Percentiles rank a stretch among this genome's conserved stretches.
These are phyloP conservation scores for Apeira syringaria DNA, from an alignment of 2,888 invertebrate species.

Conservation along the genomic window DNA sequence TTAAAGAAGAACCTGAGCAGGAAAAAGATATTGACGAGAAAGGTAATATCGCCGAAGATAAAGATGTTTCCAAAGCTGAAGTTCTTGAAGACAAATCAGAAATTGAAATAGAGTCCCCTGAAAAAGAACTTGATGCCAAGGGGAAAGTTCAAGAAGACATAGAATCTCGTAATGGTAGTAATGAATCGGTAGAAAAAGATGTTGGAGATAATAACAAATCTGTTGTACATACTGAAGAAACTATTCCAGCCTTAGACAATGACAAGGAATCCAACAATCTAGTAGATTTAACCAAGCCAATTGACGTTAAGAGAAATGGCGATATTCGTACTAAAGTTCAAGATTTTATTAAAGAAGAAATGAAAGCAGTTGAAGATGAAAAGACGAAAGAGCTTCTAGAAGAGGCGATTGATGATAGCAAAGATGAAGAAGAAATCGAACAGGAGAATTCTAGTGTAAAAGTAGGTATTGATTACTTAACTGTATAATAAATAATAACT, in stretches of 20 bases:
- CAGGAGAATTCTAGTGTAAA: conserved; percentile 67
- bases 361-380: conserved; percentile 40
- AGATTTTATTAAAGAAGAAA: conserved; percentile 56
- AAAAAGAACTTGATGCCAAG: conserved; percentile 16
- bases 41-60: conserved; percentile 1
- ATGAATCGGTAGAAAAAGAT: conserved; percentile 16
- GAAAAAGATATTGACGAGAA: conserved; percentile 4
- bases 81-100: conserved; percentile 1
- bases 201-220: conserved; percentile 20
- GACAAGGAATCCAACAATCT: conserved; percentile 34
- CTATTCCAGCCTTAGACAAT: conserved; percentile 10
- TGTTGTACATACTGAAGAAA: conserved; percentile 26
- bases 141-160: neutral
- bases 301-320: conserved; percentile 42
- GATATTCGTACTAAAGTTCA: conserved; percentile 48
- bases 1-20: conserved; percentile 15
- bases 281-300: conserved; percentile 41
- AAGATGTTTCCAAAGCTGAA: conserved; percentile 2
- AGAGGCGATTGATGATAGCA: conserved; percentile 57
- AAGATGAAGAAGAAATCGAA: conserved; percentile 50
- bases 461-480: too few species aligned
- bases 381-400: conserved; percentile 64
- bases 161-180: conserved; percentile 18
- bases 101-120: neutral
- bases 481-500: too few species aligned